Evolutionary conservation across 1,140 invertebrate genomes (phyloP), one percentile per base, ranked within the genome.

Genomic region (Calliopsis andreniformis): DNA sequence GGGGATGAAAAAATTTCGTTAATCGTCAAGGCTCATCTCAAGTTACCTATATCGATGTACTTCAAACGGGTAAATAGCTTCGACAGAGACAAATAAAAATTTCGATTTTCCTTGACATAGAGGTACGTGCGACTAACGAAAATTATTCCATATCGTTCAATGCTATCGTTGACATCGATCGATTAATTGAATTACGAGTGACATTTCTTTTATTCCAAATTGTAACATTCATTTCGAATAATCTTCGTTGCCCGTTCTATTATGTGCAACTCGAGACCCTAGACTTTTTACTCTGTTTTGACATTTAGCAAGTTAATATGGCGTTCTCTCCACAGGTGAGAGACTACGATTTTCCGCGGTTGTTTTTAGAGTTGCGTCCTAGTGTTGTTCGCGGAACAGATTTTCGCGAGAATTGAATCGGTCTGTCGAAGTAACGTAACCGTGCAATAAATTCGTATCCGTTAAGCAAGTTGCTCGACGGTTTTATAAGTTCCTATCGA

Each of bases 291-390:
- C 45, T 82, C 80, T 78, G 82, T 83, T 84, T 84, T 80, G 78
- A 84, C 81, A 77, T 77, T 83, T 80, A 59, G 16, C 49, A 70
- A 83, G 78, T 77, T 71, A 84, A 84, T 67, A 83, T 84, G 83
- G 83, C 82, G 69, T 72, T 51, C 53, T 66, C 64, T 58, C 56
- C 45, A 78, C 83, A 84, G 82, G 79, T 84, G 81, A 84, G 64
- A 83, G 69, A 78, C 30, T 51, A 53, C 59, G 18, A 39, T 66
- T 67, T 55, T 66, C 68, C 43, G 69, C 30, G 61, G 59, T 68
- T 64, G 62, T 68, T 61, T 69, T 67, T 30, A 42, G 7, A 58
- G 14, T 39, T 45, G 20, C 0, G 16, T 63, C 25, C 42, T 23
- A 62, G 25, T 42, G 55, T 0, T 69, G n/a, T 12, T 56, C 18